Evolutionary conservation across 2,888 invertebrate species (phyloP), one percentile per base, ranked within the genome.

Genomic region (Pardosa pseudoannulata): DNA sequence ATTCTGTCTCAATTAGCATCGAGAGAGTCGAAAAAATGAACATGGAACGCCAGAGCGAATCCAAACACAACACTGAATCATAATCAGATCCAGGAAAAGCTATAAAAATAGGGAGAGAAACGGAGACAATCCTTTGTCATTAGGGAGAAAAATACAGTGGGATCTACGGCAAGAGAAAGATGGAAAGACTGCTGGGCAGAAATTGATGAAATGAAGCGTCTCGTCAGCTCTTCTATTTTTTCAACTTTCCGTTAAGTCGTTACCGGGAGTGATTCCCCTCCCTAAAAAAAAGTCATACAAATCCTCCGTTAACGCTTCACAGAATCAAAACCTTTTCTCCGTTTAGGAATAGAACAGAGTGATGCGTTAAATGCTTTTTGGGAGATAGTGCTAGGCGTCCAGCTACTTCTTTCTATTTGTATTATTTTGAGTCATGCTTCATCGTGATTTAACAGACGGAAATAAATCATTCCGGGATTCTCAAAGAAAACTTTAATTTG

Each of bases 131-230:
- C 64, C 64, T 31, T 65, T 65, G 64, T 65, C 64, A 65, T 65
- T 65, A 65, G 64, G 28, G 31, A 65, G 28, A 31, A 31, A 65
- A 31, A 28, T 29, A 65, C 31, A 29, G 64, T 16, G 31, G 31
- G 29, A 65, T 29, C 28, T 29, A 65, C 9, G 64, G 64, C 13
- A 11, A 62, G 62, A 23, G 23, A 23, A 62, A 62, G 23, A 31
- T 16, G 29, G 29, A 6, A 16, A 29, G 64, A 65, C 13, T 16
- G 64, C 31, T 65, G 23, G 29, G 64, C 64, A 65, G 64, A 65
- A 65, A 65, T 65, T 65, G 64, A 65, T 65, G 64, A 65, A 65
- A 65, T 65, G 62, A 65, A 65, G 19, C 29, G 64, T 65, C 64
- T 65, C 16, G 28, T n/a, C 28, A 31, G 29, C 64, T 31, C 64